Evolutionary conservation across 2,113 vertebrate genomes (phyloP), one percentile per base, ranked within the genome.

Genomic region (Engystomops pustulosus): DNA sequence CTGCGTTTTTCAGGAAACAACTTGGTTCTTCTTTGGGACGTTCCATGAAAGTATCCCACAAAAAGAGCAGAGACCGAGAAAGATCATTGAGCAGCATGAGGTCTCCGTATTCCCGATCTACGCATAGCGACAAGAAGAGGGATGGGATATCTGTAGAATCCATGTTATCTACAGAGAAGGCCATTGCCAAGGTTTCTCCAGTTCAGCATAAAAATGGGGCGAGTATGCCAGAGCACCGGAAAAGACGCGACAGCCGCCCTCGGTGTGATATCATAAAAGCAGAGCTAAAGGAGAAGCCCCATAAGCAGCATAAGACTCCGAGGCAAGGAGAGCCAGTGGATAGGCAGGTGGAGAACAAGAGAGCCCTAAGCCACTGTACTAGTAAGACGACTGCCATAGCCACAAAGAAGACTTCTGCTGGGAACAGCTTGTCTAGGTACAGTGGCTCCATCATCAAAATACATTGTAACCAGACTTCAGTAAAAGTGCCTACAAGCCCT

Each of bases 1-100:
- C 93, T 0, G 93, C 91, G 0, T 94, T 95, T 93, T 86, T 95
- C 90, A 86, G 93, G 91, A 90, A 95, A 79, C 93, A 93, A 32
- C 92, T 95, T 92, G 93, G 94, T 27, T 89, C 90, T 1, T 92
- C 92, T 1, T 87, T 94, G 78, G 90, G 79, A 6, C 90, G 0
- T 25, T 86, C 93, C 0, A 75, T 93, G 88, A 94, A 93, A 71
- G 92, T 92, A 3, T 9, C 90, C 0, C 91, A 88, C 34, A 91
- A 91, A 86, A 89, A 89, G 55, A 91, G 88, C 14, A 72, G 88
- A 30, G 10, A 87, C 81, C 88, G 89, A 69, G 85, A 18, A 0
- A 77, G 86, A 44, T 0, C 89, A 1, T 87, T 87, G 55, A 87
- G 69, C 0, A 65, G 86, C 0, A 87, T 88, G 85, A 92, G 88